phyloP scores from a whole-genome alignment of 2,888 invertebrate genomes.

The Drosophila putrida region DNA sequence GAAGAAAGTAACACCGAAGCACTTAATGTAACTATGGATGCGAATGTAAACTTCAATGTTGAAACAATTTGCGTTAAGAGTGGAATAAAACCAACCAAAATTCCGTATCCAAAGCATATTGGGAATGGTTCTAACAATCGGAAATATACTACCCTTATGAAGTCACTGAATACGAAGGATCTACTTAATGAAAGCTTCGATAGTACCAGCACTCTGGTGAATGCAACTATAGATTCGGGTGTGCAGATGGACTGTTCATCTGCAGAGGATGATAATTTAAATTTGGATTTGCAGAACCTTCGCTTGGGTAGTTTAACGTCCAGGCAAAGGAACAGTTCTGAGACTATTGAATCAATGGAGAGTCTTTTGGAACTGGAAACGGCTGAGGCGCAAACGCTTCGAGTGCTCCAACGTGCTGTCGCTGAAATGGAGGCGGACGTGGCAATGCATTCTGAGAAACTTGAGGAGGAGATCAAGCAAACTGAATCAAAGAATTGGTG shows the following conservation, averaged over 20 bases:
- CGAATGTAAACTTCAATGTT: background rate
- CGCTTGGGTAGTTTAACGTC: conserved; percentile 12
- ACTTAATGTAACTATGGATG: conserved; percentile 2
- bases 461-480: conserved; percentile 29
- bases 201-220: conserved; percentile 6
- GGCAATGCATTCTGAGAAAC: conserved; percentile 26
- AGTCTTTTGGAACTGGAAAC: conserved; percentile 30
- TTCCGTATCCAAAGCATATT: conserved; percentile 49
- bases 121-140: conserved; percentile 32
- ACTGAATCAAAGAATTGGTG: background rate
- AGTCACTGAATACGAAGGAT: conserved; percentile 1
- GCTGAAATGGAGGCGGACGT: conserved; percentile 73
- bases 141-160: conserved; percentile 40
- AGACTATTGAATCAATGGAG: background rate
- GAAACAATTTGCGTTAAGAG: background rate
- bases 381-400: conserved; percentile 57
- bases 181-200: conserved; percentile 1
- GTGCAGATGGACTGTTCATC: conserved; percentile 47
- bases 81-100: conserved; percentile 39
- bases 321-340: conserved; percentile 4
- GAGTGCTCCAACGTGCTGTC: conserved; percentile 63
- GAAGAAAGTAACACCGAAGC: background rate
- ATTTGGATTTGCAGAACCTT: conserved; percentile 5
- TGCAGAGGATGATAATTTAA: conserved; percentile 11
- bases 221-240: conserved; percentile 50